phyloP scores from a whole-genome alignment of 2,888 invertebrate species.

The Perdita meconis region DNA sequence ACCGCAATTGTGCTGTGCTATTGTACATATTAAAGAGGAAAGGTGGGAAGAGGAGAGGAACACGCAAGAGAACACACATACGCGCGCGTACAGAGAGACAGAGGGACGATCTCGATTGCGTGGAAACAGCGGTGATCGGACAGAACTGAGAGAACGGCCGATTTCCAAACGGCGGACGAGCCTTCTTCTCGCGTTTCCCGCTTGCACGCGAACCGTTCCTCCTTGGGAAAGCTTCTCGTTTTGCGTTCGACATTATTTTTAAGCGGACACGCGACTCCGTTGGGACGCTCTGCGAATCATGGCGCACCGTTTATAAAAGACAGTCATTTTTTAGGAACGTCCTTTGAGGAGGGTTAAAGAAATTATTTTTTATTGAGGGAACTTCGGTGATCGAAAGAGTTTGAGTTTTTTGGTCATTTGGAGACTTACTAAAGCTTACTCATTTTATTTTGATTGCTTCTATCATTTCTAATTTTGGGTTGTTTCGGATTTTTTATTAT shows the following conservation, averaged over 20 bases:
- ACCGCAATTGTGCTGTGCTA: slow-evolving; percentile 76
- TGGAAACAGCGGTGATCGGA: slow-evolving; percentile 16
- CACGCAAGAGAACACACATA: background rate
- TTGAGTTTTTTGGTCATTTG: too few species aligned
- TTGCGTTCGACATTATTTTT: slow-evolving; percentile 26
- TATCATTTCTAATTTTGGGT: too few species aligned
- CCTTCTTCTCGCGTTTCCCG: slow-evolving; percentile 44
- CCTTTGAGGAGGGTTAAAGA: background rate
- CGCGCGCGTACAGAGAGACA: slow-evolving; percentile 9
- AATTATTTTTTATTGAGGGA: too few species aligned
- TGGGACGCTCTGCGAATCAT: background rate
- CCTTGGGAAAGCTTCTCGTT: background rate
- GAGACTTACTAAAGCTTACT: too few species aligned
- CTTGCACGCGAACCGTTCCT: slow-evolving; percentile 44
- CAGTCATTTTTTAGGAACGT: background rate
- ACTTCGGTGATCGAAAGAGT: too few species aligned
- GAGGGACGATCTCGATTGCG: slow-evolving; percentile 11
- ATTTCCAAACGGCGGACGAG: background rate
- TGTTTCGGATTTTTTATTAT: too few species aligned
- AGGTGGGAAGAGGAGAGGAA: slow-evolving; percentile 9
- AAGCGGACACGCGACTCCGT: background rate
- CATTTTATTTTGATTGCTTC: too few species aligned
- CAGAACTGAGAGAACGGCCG: slow-evolving; percentile 1
- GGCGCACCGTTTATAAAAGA: background rate
- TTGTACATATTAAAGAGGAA: slow-evolving; percentile 73